Evolutionary conservation across 2,888 invertebrate species (phyloP), one percentile per base, ranked within the genome.

Genomic region (Eristalinus sepulchralis): DNA sequence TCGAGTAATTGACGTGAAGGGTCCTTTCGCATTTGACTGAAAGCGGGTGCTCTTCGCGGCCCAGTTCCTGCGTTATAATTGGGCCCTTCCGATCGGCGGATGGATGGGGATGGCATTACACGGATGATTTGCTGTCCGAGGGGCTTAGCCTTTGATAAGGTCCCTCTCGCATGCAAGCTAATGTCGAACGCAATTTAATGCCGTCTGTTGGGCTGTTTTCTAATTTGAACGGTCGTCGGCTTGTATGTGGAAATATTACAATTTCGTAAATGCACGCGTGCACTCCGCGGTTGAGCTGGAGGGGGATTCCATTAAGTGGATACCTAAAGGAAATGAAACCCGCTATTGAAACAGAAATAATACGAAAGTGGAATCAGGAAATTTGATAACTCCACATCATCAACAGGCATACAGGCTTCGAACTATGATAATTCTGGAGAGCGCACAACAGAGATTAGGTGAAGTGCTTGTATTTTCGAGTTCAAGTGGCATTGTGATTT

Each of bases 1-100:
- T 8, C 10, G 55, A 66, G 66, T 67, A 67, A 76, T 76, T 76
- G 67, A 60, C 47, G 33, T 47, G 47, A 17, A 47, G 47, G 5
- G 47, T 47, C 47, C n/a, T n/a, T 17, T 47, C 8, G 47, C 9
- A 8, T 17, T 47, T 17, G 47, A 17, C 47, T 47, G 47, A 47
- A 17, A 17, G 47, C 5, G 17, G 47, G 47, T 17, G 47, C 47
- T 47, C 47, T 47, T n/a, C 17, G 47, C 4, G 47, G 47, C 17
- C 17, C 47, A 4, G 17, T 2, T 47, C 17, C 47, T 47, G 47
- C 9, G 47, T 2, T 17, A 27, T 24, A 27, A 47, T 66, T 39
- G 64, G 64, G 24, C 27, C 39, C 24, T 39, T 27, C 27, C 47
- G 22, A 24, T 36, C 63, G 11, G 6, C 13, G 10, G n/a, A 17